phyloP scores from a whole-genome alignment of 1,140 invertebrate species.

The Ooceraea biroi region DNA sequence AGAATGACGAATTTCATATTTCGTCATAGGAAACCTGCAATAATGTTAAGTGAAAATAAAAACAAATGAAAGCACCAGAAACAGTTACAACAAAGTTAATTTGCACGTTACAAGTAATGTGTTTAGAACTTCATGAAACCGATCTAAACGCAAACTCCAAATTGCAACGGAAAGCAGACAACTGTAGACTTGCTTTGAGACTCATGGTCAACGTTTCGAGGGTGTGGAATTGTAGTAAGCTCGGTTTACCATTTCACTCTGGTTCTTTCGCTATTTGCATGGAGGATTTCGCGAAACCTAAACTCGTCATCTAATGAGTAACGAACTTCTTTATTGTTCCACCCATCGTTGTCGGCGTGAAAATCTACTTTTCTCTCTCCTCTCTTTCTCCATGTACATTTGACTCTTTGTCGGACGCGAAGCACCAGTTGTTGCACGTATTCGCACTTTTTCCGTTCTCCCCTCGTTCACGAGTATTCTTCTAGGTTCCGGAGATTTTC shows the following conservation, averaged over 20 bases:
- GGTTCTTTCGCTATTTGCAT: background rate
- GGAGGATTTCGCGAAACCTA: slow-evolving; percentile 18
- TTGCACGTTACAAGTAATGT: background rate
- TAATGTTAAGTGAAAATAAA: background rate
- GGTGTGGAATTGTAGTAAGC: background rate
- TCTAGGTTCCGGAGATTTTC: slow-evolving; percentile 55
- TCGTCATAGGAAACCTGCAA: background rate
- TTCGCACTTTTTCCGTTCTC: slow-evolving; percentile 54
- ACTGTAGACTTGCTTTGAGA: background rate
- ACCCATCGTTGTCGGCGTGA: slow-evolving; percentile 32
- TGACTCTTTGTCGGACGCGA: slow-evolving; percentile 36
- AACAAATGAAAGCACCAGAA: background rate
- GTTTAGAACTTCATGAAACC: background rate
- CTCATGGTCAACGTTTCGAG: background rate
- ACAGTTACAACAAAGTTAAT: background rate
- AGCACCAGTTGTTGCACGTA: slow-evolving; percentile 56
- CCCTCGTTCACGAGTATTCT: slow-evolving; percentile 60
- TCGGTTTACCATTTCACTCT: no score
- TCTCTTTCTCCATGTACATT: slow-evolving; percentile 32
- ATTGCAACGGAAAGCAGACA: background rate
- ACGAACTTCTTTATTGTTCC: slow-evolving; percentile 38
- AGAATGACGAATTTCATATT: background rate
- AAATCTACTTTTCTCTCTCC: slow-evolving; percentile 38
- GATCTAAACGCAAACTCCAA: background rate
- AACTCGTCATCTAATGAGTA: slow-evolving; percentile 39